Conservation (phyloP, 2,113 vertebrate genomes). For the Antigone vipio region DNA sequence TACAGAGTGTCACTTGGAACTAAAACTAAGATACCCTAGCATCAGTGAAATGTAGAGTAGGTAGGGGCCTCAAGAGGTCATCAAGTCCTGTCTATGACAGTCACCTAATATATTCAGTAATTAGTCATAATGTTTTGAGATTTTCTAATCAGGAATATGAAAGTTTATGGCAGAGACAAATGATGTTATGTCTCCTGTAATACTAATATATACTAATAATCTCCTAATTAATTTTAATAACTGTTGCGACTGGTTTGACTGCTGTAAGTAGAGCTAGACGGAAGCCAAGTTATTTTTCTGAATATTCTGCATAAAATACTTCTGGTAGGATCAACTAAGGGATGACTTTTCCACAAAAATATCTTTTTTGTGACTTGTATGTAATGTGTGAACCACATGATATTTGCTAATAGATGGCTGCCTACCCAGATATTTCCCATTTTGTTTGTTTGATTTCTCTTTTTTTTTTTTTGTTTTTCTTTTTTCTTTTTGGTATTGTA, state of each 20-base stretch:
- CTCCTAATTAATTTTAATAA: not conserved
- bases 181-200: not conserved
- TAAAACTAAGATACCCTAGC: not conserved
- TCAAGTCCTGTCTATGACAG: not conserved
- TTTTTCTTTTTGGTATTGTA: not conserved
- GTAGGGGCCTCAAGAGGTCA: not conserved
- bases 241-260: not conserved
- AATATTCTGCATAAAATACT: not conserved
- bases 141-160: not conserved
- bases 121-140: not conserved
- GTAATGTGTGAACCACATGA: not conserved
- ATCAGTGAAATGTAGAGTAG: not conserved
- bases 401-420: not conserved
- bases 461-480: not conserved
- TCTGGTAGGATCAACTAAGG: not conserved
- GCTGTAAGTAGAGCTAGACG: not conserved
- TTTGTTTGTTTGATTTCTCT: not conserved
- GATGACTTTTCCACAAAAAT: not conserved
- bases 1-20: not conserved
- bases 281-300: not conserved
- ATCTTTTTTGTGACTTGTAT: not conserved
- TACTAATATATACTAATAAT: not conserved
- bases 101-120: not conserved
- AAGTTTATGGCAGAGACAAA: not conserved
- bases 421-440: not conserved